A percentile compares a stretch with the other conserved stretches of the same genome.
Conservation (phyloP, 2,797 vertebrate genomes). For the Tachyglossus aculeatus region DNA sequence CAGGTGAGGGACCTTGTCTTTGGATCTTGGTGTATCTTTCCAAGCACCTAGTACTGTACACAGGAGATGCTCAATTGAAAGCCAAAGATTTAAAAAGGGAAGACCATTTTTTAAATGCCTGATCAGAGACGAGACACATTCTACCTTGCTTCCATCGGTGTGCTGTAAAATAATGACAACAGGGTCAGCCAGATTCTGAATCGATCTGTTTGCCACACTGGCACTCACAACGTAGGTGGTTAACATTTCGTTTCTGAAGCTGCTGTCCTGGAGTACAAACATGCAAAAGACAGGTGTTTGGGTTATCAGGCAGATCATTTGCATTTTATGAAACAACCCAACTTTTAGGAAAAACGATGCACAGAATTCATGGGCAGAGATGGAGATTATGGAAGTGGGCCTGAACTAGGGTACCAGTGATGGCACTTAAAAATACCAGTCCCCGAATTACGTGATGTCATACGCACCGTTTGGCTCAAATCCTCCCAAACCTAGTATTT, state of each 20-base stretch:
- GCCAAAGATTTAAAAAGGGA: too few species aligned
- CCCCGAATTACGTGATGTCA: too few species aligned
- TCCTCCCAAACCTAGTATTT: too few species aligned
- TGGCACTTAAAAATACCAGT: too few species aligned
- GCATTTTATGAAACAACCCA: background rate
- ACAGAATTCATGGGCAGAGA: background rate
- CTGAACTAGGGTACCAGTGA: too few species aligned
- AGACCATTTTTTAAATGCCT: too few species aligned
- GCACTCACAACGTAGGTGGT: slow-evolving; percentile 86
- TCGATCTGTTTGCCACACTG: slow-evolving; percentile 74
- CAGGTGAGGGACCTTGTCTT: too few species aligned
- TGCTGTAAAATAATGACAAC: slow-evolving; percentile 82
- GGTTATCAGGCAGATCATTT: background rate
- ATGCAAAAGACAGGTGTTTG: slow-evolving; percentile 14
- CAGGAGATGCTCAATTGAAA: slow-evolving; percentile 22
- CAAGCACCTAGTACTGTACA: background rate
- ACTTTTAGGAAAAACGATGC: slow-evolving; percentile 1
- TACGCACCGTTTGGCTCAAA: too few species aligned
- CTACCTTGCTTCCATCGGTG: slow-evolving; percentile 71
- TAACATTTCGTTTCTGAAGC: slow-evolving; percentile 55
- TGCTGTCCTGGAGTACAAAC: slow-evolving; percentile 71
- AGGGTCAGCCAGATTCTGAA: slow-evolving; percentile 77
- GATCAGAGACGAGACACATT: too few species aligned
- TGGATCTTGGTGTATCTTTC: too few species aligned
- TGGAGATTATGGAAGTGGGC: slow-evolving; percentile 7